Base-by-base conservation (phyloP, 2,888 invertebrate species). In the Mycalesis mineus region DNA sequence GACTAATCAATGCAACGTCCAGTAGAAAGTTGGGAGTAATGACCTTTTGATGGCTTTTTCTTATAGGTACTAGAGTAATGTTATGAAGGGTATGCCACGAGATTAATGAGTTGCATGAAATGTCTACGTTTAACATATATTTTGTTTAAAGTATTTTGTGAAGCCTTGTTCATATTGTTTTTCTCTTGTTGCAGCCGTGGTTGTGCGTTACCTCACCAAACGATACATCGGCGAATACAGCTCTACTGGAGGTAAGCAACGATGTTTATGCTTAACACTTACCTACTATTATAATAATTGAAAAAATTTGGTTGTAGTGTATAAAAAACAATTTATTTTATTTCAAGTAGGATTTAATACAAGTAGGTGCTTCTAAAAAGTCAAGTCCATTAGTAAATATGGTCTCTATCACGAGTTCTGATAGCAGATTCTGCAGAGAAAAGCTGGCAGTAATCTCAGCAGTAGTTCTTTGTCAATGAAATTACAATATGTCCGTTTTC, bases 191-290 rank as follows among this genome's bases (percentile, higher is more conserved):
- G 68, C 92, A 95, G 94, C 94, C 75, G 94, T 95, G 73, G 94
- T 94, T 66, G 94, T 95, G 75, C 92, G 95, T 74, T 95, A 95
- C 85, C 89, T 95, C 72, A 95, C 95, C 64, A 94, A 94, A 84
- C 91, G 95, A 71, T 95, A 94, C 81, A 95, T 95, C 74, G 94
- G 94, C 68, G 95, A 95, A 91, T 95, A 95, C 89, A 94, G 94
- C 85, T 95, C 94, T 62, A 94, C 94, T 69, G 94, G 93, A 82
- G 94, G 94, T 94, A 80, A 92, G 94, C 63, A 29, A 58, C 47
- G 48, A 44, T 50, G 33, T 58, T 62, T 9, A 53, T n/a, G 37
- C 2, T 51, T 11, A n/a, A n/a, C n/a, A n/a, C n/a, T n/a, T n/a
- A n/a, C n/a, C n/a, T n/a, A n/a, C n/a, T n/a, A n/a, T n/a, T n/a